Evolutionary conservation across 2,888 invertebrate genomes (phyloP).

Genomic region (Leptinotarsa peninsularis): DNA sequence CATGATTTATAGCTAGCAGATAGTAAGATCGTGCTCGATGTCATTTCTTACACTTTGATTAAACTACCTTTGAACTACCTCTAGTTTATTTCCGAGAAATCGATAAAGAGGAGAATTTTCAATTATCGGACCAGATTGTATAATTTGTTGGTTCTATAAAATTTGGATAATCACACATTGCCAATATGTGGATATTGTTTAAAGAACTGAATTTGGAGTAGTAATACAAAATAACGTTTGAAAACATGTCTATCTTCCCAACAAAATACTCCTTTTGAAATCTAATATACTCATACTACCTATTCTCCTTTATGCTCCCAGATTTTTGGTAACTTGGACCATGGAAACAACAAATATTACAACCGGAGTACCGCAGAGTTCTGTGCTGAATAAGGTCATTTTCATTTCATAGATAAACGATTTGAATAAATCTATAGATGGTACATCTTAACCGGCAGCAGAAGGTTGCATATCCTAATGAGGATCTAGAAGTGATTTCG

Average conservation of each 20-base stretch:
- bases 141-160: neutral
- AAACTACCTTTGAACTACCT: slow-evolving; percentile 10
- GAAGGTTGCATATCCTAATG: too few species aligned
- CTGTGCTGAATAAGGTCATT: neutral
- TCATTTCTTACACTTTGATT: slow-evolving; percentile 15
- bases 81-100: neutral
- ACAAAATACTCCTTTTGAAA: too few species aligned
- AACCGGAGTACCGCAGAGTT: neutral
- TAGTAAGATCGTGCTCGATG: slow-evolving; percentile 45
- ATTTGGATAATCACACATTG: neutral
- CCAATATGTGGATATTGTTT: too few species aligned
- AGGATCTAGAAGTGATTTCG: too few species aligned
- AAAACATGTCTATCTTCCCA: too few species aligned
- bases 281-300: too few species aligned
- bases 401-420: neutral
- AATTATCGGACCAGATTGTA: neutral
- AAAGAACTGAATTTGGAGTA: too few species aligned
- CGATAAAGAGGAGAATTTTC: neutral
- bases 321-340: too few species aligned
- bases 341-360: neutral
- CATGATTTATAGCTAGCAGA: slow-evolving; percentile 54
- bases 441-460: too few species aligned
- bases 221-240: too few species aligned
- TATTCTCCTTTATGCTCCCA: too few species aligned
- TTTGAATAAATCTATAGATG: neutral